These are phyloP conservation scores for Holothuria glaberrima DNA, from an alignment of 35 echinoderm and acorn worm species.

Conservation along the genomic window DNA sequence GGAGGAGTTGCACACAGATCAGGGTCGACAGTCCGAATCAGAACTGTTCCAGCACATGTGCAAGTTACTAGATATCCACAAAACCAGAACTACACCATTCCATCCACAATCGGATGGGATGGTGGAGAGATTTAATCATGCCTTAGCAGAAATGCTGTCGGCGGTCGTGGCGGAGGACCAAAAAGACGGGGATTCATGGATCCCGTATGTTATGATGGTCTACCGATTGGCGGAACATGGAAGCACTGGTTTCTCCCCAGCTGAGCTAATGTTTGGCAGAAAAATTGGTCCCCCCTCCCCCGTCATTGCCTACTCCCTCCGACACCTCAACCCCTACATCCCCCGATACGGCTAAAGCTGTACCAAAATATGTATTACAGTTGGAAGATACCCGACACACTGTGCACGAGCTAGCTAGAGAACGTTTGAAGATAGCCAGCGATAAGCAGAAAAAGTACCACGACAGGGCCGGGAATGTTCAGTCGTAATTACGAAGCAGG, in stretches of 20 bases:
- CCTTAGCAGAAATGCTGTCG: constrained; percentile 19
- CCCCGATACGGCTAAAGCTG: too few relatives aligned
- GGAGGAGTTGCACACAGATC: constrained; percentile 41
- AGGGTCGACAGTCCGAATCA: constrained; percentile 67
- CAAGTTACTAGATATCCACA: constrained; percentile 20
- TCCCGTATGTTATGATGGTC: constrained; percentile 57
- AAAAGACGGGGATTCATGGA: constrained; percentile 56
- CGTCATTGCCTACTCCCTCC: background rate
- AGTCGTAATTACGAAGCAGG: background rate
- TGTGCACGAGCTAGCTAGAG: constrained; percentile 1
- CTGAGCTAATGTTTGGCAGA: constrained; percentile 39
- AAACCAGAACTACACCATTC: constrained; percentile 54
- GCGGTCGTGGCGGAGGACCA: constrained; percentile 29
- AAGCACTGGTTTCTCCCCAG: constrained; percentile 19
- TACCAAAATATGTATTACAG: background rate
- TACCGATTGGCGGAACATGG: constrained; percentile 17
- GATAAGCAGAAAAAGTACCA: constrained; percentile 35
- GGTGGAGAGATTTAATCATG: constrained; percentile 32
- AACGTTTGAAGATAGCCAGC: background rate
- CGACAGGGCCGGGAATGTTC: background rate
- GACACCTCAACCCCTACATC: background rate
- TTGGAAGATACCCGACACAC: background rate
- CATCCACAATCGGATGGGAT: constrained; percentile 64
- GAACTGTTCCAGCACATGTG: constrained; percentile 54
- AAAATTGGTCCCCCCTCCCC: constrained; percentile 7